These are phyloP conservation scores for Melinopterus prodromus DNA, from an alignment of 2,888 invertebrate genomes.

Conservation along the genomic window DNA sequence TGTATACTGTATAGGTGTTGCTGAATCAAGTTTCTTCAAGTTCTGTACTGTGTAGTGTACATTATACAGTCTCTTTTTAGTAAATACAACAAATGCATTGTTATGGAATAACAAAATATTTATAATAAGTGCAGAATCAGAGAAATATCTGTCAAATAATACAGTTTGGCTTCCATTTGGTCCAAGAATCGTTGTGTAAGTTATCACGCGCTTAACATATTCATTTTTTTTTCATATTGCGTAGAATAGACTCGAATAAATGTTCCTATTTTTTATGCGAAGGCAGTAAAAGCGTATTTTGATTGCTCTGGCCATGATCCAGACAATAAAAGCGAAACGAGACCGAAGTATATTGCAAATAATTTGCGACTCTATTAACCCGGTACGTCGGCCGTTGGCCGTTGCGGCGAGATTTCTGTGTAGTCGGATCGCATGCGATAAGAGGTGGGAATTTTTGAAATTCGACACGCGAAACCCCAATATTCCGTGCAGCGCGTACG, in stretches of 20 bases:
- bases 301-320: background rate
- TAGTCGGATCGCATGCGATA: background rate
- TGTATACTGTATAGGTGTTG: no score
- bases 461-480: background rate
- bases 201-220: no score
- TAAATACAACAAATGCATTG: no score
- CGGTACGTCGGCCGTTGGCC: background rate
- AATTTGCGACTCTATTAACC: background rate
- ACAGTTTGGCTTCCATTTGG: no score
- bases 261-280: background rate
- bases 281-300: background rate
- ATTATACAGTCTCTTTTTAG: no score
- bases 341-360: background rate
- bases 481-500: background rate
- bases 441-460: conserved; percentile 4
- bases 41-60: no score
- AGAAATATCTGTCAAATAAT: no score
- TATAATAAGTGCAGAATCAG: no score
- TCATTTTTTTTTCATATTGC: background rate
- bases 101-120: no score
- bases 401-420: background rate
- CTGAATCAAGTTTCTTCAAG: no score
- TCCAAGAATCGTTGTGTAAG: no score
- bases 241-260: background rate
- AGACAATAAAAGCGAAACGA: background rate